Evolutionary conservation across 30 jellyfish, hydroid and myxozoan species (phyloP), one percentile per base, ranked within the genome.

Genomic region (Chironex yamaguchii): DNA sequence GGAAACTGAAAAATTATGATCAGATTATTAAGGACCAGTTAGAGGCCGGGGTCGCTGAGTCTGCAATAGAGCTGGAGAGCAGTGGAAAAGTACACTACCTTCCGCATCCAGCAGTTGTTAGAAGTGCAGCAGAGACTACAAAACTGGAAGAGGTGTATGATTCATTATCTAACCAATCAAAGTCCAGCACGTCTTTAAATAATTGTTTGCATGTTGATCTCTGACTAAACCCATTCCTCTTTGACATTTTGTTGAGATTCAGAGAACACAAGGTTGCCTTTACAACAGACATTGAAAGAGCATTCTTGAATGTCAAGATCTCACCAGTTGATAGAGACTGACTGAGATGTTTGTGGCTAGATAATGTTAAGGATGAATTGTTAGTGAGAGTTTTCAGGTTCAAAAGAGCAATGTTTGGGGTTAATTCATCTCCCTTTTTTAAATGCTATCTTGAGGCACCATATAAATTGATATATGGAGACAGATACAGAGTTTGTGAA

Each of bases 61-160:
- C 62, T 11, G 82, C 36, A 69, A 17, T 31, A 29, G 82, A 42
- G 20, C 21, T 28, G 22, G 25, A 28, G 9, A 69, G 34, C 34
- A 50, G 32, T 27, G 31, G 82, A 4, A 69, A 13, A 14, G 20
- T 4, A 14, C 82, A 34, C 49, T 36, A 72, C 31, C 49, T 72
- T 34, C 76, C 36, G 6, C 86, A 34, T 72, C 86, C 4, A 32
- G 34, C 74, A 17, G 86, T 72, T 21, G 49, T 72, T 34, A 22
- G 79, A 23, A 34, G 49, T 11, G 31, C 36, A 17, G 86, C 78
- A 4, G 74, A 30, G 70, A 69, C 70, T 29, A 34, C 83, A 17
- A 64, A 2, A 31, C 2, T n/a, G 42, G 3, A 68, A 22, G 27
- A 21, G 6, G 88, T 76, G 3, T 76, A 12, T 48, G 78, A 69